Base-by-base conservation (phyloP, 2,113 vertebrate genomes). In the Chaetura pelagica region DNA sequence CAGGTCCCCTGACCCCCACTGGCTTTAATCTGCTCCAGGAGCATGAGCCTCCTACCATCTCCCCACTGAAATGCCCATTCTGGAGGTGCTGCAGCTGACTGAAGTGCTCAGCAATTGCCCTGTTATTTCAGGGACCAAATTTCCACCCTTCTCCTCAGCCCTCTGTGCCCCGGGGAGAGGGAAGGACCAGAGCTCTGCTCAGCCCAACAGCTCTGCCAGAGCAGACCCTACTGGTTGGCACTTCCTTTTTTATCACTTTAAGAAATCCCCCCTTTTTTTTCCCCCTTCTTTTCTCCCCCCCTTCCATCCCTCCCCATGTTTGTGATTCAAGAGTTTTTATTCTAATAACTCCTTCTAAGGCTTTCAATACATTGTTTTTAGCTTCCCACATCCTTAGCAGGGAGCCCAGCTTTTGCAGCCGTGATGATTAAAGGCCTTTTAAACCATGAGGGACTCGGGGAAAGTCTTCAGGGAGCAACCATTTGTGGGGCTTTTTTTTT, bases 341-440 rank as follows among this genome's bases (percentile, higher is more conserved):
- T 80, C 74, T 35, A 92, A 34, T 71, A 97, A 83, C 20, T 76
- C 84, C 49, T 67, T 68, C 74, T 57, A 69, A 95, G 58, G 72
- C 84, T 93, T 91, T 94, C 86, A 71, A 14, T 30, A 74, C 93
- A 92, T 86, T 91, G 75, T 96, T 97, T 96, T 91, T 49, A 86
- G 67, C 94, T 97, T 91, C 90, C 84, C 68, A 87, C 88, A 79
- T 92, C 81, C 95, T 94, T 95, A 91, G 94, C 58, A 2, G 96
- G 94, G 91, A 89, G 67, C 40, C 72, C 55, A 40, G 77, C 88
- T 95, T 89, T 96, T 82, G 85, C 83, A 94, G 95, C 85, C 80
- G 20, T 6, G 54, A 93, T 73, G 93, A 97, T 97, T 97, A 93
- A 57, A 93, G 87, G 57, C 46, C 86, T 95, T 96, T 96, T 74